phyloP scores from a whole-genome alignment of 1,140 invertebrate genomes.

The Zaprionus africanus region DNA sequence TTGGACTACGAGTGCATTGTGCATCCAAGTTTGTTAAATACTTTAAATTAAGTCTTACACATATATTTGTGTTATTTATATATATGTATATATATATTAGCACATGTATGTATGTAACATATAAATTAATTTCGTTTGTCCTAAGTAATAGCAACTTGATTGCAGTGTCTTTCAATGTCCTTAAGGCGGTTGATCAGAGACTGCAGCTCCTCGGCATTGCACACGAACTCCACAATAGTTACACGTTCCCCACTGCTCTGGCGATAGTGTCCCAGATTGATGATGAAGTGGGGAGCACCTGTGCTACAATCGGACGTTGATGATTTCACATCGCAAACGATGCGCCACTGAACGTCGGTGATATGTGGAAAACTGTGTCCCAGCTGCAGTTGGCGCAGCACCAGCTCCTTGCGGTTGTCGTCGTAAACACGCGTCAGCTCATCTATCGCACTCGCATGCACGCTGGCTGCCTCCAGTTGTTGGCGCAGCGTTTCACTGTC shows the following conservation, averaged over 20 bases:
- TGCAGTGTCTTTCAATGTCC: constrained; percentile 81
- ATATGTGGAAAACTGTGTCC: constrained; percentile 76
- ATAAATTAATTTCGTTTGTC: constrained; percentile 1
- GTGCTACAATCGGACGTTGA: constrained; percentile 70
- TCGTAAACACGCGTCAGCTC: constrained; percentile 74
- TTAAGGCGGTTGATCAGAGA: constrained; percentile 77
- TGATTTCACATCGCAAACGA: constrained; percentile 77
- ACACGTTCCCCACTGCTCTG: constrained; percentile 70
- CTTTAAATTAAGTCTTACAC: constrained; percentile 12
- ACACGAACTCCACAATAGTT: constrained; percentile 74
- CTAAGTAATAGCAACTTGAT: constrained; percentile 64
- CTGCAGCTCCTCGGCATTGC: constrained; percentile 82
- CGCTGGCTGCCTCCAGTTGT: constrained; percentile 52
- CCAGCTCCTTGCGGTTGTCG: constrained; percentile 67
- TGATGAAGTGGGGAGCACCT: constrained; percentile 67
- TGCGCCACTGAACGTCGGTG: constrained; percentile 81
- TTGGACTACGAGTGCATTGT: constrained; percentile 19
- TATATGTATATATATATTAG: constrained; percentile 20
- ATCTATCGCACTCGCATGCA: constrained; percentile 55
- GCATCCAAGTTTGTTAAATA: constrained; percentile 25
- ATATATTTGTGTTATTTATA: constrained; percentile 29
- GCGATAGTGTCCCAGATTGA: constrained; percentile 71
- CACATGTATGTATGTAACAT: constrained; percentile 36
- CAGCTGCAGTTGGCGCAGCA: constrained; percentile 69
- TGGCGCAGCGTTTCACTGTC: constrained; percentile 55